Evolutionary conservation across 1,140 invertebrate species (phyloP), one percentile per base, ranked within the genome.

Genomic region (Rhynchophorus ferrugineus): DNA sequence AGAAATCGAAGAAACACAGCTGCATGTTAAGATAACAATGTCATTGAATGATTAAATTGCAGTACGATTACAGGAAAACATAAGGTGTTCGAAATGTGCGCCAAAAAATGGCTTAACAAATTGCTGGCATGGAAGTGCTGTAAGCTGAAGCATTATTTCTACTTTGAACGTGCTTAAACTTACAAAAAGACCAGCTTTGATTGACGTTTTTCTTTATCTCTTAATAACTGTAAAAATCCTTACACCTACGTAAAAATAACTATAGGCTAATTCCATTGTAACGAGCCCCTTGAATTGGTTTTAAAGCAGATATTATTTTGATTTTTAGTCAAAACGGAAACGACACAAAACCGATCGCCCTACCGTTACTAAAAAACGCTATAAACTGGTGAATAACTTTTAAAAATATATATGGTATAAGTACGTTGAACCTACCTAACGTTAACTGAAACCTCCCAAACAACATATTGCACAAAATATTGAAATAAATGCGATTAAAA

Each of bases 111-210:
- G 58, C 55, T 63, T 56, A 63, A 66, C 59, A 60, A 64, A 60
- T 63, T 61, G 61, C 63, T 63, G 62, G 61, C 56, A 56, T 57
- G 54, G 56, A 64, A 54, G 63, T 64, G 62, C 62, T 49, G 39
- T 55, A 65, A 67, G 63, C 63, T 56, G 56, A 64, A 65, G 60
- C 63, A 62, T 60, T 56, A 58, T 47, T 61, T 58, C 51, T 54
- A 57, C 57, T 54, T 63, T 51, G 47, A 45, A 61, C 53, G 57
- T 59, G 54, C 62, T 62, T 58, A 62, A 51, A 64, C 56, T 54
- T 54, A 45, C 50, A 47, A 56, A 55, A 59, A 58, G 59, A 56
- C 59, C 61, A 61, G 57, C 58, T 55, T 54, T 55, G 57, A 61
- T 61, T 61, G 59, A 61, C 59, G n/a, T n/a, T n/a, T n/a, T n/a